phyloP scores from a whole-genome alignment of 2,113 vertebrate genomes.

The Charadrius vociferus region DNA sequence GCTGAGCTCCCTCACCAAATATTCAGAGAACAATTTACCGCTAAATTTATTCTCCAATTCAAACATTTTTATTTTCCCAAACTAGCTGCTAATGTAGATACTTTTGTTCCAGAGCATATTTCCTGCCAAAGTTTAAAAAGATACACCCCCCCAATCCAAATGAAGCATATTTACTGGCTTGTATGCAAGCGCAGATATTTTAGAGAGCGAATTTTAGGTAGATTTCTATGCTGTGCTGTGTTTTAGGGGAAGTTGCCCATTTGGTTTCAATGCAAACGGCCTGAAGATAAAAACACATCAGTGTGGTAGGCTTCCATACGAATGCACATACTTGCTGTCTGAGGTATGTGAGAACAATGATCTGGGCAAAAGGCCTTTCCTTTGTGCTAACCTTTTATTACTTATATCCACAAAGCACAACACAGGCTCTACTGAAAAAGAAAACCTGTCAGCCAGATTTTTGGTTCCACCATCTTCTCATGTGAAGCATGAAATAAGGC shows the following conservation, averaged over 20 bases:
- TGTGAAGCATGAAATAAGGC: not conserved
- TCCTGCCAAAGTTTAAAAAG: not conserved
- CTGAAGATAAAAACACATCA: conserved; percentile 16
- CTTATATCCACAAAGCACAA: not conserved
- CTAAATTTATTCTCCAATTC: not conserved
- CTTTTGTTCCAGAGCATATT: not conserved
- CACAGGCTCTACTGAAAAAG: not conserved
- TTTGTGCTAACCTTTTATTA: not conserved
- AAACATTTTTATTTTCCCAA: not conserved
- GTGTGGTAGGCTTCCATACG: not conserved
- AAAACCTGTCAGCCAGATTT: conserved; percentile 17
- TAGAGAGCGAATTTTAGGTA: not conserved
- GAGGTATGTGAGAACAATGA: conserved; percentile 12
- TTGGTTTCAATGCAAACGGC: not conserved
- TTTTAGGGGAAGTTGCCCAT: not conserved
- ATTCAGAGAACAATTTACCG: not conserved
- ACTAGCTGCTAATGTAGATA: not conserved
- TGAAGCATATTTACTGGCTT: not conserved
- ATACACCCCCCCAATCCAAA: not conserved
- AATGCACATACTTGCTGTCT: conserved; percentile 19
- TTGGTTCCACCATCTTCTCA: not conserved
- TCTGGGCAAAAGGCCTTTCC: not conserved
- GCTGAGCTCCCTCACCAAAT: not conserved
- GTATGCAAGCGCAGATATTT: not conserved
- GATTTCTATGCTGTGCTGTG: not conserved